Evolutionary conservation across 2,113 vertebrate species (phyloP), one percentile per base, ranked within the genome.

Genomic region (Hippocampus abdominalis): DNA sequence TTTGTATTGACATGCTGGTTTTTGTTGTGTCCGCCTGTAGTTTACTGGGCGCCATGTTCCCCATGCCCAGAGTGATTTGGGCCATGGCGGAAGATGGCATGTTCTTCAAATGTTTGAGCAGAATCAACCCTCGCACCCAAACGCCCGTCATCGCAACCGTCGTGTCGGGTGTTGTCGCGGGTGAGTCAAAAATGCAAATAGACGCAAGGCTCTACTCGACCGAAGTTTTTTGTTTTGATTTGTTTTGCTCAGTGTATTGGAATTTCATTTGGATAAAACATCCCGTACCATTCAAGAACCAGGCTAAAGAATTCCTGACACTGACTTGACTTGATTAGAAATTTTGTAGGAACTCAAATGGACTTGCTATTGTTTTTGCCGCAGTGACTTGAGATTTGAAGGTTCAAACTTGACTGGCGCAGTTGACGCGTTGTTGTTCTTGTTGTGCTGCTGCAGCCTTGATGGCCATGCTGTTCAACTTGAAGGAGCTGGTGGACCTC

Each of bases 71-170:
- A 73, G 93, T 99, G 53, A 97, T 99, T 86, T 98, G 96, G 77
- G 96, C 96, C 70, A 99, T 98, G 97, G 96, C 97, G 76, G 94
- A 96, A 81, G 97, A 99, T 13, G 96, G 97, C 1, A 91, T 99
- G 72, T 94, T 99, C 36, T 98, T 99, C 86, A 96, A 93, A 84
- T 90, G 89, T 84, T 90, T 98, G 92, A 93, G 94, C 81, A 94
- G 86, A 85, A 84, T 97, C 88, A 93, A 65, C 0, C 48, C 88
- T 7, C 92, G 89, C 90, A 96, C 94, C 85, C 96, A 98, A 94
- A 97, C 96, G 44, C 97, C 97, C 21, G 21, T 96, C 83, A 92
- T 92, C 8, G 96, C 96, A 66, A 99, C 96, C 0, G 0, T 97
- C 80, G 91, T 92, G 29, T 95, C 97, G 0, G 96, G 97, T 64